Percentiles rank a stretch among this genome's conserved stretches.
Evolutionary conservation across 2,113 vertebrate genomes (phyloP).

Genomic region (Otus sunia): DNA sequence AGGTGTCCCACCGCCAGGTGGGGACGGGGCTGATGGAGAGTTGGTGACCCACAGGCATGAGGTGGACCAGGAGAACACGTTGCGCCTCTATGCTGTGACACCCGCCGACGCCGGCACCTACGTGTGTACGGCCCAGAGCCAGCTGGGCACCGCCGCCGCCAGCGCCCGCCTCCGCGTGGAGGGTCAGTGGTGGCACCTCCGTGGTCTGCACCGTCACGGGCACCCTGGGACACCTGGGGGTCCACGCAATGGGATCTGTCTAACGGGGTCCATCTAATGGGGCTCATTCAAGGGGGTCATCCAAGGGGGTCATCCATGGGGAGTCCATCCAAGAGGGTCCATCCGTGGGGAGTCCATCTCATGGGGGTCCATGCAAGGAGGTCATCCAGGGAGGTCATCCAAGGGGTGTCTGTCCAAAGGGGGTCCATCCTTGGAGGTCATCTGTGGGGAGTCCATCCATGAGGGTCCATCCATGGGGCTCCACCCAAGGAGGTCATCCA

Average conservation of each 20-base stretch:
- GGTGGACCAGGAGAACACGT: constrained; percentile 80
- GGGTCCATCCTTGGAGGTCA: too few species aligned
- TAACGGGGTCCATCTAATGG: neutral
- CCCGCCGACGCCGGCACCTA: constrained; percentile 78
- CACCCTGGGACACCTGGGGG: neutral
- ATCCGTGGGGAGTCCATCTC: neutral
- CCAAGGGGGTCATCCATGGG: too few species aligned
- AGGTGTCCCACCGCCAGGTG: neutral
- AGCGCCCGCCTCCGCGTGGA: constrained; percentile 74
- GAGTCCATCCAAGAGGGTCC: too few species aligned
- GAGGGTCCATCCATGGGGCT: too few species aligned
- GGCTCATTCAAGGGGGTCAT: neutral
- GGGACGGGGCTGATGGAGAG: neutral
- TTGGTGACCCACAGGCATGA: constrained; percentile 73
- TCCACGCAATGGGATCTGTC: neutral
- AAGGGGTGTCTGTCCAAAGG: neutral
- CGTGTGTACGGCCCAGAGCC: constrained; percentile 80
- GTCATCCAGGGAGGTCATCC: neutral
- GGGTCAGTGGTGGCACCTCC: constrained; percentile 63
- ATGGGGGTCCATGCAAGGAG: neutral
- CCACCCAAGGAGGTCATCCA: neutral
- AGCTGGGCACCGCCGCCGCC: constrained; percentile 71
- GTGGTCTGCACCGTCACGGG: fast-evolving
- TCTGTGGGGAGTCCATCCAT: neutral
- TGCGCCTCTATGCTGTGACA: constrained; percentile 80